phyloP scores from a whole-genome alignment of 2,888 invertebrate genomes.

The Tachina lurida region DNA sequence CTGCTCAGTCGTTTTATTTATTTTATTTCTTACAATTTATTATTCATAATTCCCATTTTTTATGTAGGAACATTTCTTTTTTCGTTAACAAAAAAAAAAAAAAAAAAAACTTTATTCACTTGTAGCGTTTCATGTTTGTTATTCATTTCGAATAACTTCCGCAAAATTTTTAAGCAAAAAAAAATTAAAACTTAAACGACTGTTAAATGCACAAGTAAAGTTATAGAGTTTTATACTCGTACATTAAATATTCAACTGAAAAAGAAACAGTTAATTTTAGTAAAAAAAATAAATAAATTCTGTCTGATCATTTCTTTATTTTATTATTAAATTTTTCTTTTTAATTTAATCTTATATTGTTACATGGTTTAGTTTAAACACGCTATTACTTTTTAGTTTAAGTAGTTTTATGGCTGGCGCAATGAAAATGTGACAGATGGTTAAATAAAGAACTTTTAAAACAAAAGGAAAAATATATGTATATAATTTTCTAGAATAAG shows the following conservation, averaged over 20 bases:
- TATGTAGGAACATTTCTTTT: conserved; percentile 13
- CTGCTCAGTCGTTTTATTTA: conserved; percentile 22
- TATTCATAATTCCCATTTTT: conserved; percentile 61
- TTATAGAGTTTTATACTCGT: conserved; percentile 48
- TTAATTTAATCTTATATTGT: conserved; percentile 48
- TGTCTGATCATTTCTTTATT: conserved; percentile 53
- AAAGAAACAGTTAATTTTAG: conserved; percentile 56
- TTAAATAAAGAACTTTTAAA: conserved; percentile 34
- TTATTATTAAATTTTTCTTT: conserved; percentile 21
- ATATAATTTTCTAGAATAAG: not conserved
- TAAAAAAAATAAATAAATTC: conserved; percentile 21
- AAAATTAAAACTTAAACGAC: conserved; percentile 47
- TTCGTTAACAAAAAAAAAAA: not conserved
- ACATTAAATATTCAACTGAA: conserved; percentile 31
- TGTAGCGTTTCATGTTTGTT: conserved; percentile 64
- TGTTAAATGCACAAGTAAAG: conserved; percentile 57
- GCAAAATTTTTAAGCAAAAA: conserved; percentile 43
- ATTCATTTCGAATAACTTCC: conserved; percentile 63
- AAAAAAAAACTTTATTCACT: conserved; percentile 20
- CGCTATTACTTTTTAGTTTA: conserved; percentile 49
- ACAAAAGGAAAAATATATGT: conserved; percentile 18
- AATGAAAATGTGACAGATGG: conserved; percentile 64
- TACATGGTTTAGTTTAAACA: conserved; percentile 44
- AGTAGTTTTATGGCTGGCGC: conserved; percentile 30
- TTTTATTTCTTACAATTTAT: conserved; percentile 45